phyloP scores from a whole-genome alignment of 1,140 invertebrate genomes.

The Vanessa atalanta region DNA sequence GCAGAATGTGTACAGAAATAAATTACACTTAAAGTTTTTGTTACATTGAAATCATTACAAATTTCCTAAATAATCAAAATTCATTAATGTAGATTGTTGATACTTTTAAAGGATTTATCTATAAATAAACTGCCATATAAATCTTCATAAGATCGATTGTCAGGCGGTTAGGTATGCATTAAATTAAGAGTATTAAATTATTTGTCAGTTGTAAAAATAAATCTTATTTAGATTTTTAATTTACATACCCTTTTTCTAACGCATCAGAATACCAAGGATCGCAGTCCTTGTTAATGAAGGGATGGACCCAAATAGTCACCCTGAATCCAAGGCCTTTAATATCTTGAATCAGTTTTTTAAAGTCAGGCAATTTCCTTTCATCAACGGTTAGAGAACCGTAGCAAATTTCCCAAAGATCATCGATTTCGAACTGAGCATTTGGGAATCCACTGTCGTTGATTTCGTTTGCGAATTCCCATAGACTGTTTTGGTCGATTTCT shows the following conservation, averaged over 20 bases:
- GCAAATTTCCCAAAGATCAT: conserved; percentile 94
- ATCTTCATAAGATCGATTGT: too few species aligned
- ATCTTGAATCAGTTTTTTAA: conserved; percentile 81
- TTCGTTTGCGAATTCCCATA: conserved; percentile 87
- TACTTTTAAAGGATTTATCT: too few species aligned
- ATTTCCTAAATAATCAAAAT: too few species aligned
- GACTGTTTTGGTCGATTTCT: conserved; percentile 84
- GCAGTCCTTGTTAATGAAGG: conserved; percentile 92
- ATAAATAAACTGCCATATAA: too few species aligned
- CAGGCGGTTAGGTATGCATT: too few species aligned
- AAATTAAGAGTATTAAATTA: background rate
- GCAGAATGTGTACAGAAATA: background rate
- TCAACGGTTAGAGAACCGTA: conserved; percentile 92
- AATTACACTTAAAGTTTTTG: too few species aligned
- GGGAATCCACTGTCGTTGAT: conserved; percentile 87
- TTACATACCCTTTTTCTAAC: conserved; percentile 76
- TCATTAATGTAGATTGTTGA: too few species aligned
- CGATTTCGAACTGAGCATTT: conserved; percentile 92
- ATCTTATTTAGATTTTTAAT: background rate
- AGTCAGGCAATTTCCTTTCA: conserved; percentile 86
- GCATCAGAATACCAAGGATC: conserved; percentile 82
- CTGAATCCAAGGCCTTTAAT: conserved; percentile 86
- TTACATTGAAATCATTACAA: too few species aligned
- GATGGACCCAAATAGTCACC: conserved; percentile 93
- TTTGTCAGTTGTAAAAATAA: too few species aligned